These are phyloP conservation scores for Hanleya hanleyi DNA, from an alignment of 2,888 invertebrate genomes.

Conservation along the genomic window DNA sequence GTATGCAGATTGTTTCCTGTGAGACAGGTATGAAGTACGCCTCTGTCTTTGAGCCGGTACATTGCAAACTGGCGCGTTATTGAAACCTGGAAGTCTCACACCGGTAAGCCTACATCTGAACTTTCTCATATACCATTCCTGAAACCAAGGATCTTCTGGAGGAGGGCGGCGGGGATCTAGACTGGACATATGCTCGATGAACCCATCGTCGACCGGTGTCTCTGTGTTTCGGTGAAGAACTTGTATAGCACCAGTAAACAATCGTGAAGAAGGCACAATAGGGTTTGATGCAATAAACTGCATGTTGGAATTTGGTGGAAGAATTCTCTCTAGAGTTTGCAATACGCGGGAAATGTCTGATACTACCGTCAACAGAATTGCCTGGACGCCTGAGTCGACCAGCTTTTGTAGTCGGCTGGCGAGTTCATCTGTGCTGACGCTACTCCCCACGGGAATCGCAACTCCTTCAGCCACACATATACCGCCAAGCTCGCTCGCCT, in stretches of 20 bases:
- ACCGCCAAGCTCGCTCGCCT: slow-evolving; percentile 37
- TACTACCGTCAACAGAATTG: background rate
- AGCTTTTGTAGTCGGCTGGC: slow-evolving; percentile 3
- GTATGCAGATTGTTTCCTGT: background rate
- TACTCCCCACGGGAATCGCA: slow-evolving; percentile 31
- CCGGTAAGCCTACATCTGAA: slow-evolving; percentile 41
- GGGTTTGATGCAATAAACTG: background rate
- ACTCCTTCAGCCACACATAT: slow-evolving; percentile 54
- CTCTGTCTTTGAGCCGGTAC: background rate
- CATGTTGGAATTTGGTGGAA: background rate
- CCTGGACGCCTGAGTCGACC: background rate
- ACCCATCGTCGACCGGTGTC: slow-evolving; percentile 49
- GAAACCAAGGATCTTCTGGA: slow-evolving; percentile 60
- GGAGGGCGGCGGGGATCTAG: slow-evolving; percentile 22
- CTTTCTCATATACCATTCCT: slow-evolving; percentile 65
- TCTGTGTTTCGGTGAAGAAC: slow-evolving; percentile 41
- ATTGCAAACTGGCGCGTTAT: background rate
- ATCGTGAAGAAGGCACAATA: background rate
- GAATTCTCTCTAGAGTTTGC: background rate
- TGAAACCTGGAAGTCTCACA: background rate
- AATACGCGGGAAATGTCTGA: background rate
- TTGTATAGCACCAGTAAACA: slow-evolving; percentile 45
- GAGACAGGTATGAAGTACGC: background rate
- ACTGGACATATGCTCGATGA: slow-evolving; percentile 52
- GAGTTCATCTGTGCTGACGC: slow-evolving; percentile 19